These are phyloP conservation scores for Coptodon rendalli DNA, from an alignment of 2,113 vertebrate species.

Conservation along the genomic window DNA sequence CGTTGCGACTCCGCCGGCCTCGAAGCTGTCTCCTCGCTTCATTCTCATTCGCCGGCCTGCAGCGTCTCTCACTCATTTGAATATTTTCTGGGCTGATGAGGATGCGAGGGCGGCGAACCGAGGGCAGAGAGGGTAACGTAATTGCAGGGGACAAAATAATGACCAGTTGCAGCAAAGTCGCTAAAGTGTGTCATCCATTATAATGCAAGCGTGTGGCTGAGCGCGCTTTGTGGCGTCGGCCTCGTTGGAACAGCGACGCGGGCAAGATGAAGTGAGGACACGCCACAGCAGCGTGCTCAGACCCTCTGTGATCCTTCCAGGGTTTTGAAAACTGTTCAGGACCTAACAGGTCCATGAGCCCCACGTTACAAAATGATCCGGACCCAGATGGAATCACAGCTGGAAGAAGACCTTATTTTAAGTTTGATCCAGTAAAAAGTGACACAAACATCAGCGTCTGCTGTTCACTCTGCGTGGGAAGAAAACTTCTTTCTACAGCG, in stretches of 20 bases:
- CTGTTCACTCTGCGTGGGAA: neutral
- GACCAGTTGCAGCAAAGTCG: conserved; percentile 3
- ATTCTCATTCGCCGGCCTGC: neutral
- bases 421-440: neutral
- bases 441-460: neutral
- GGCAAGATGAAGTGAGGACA: neutral
- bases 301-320: neutral
- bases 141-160: conserved; percentile 27
- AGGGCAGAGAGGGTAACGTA: neutral
- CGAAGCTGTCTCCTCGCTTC: conserved; percentile 11
- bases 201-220: neutral
- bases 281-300: neutral
- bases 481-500: neutral
- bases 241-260: neutral
- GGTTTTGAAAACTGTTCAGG: neutral
- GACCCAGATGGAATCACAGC: neutral
- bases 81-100: conserved; percentile 25
- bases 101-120: neutral
- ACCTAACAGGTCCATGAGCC: neutral
- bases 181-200: conserved; percentile 17
- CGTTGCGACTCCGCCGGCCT: neutral
- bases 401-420: neutral
- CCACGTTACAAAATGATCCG: neutral
- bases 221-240: neutral
- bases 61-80: neutral